Evolutionary conservation across 2,797 vertebrate genomes (phyloP), one percentile per base, ranked within the genome.

Genomic region (Dendrocincla fuliginosa): DNA sequence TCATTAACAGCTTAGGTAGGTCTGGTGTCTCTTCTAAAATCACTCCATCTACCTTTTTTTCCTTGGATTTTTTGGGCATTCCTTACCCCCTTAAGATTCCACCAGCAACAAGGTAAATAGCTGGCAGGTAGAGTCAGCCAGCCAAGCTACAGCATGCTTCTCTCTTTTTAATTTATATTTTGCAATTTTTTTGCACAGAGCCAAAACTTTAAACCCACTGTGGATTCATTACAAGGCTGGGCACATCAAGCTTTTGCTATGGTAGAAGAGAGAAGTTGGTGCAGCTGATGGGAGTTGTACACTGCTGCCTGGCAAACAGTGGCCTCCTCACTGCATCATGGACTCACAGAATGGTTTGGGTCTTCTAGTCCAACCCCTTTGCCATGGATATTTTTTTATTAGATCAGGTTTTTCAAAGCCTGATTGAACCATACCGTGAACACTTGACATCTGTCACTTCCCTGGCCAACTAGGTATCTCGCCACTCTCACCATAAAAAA

Each of bases 301-400:
- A 2, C 46, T 63, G 46, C 60, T 81, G 32, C 46, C 28, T 41
- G 56, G 56, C 17, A 19, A 61, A 50, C 0, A 5, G 80, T 6
- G 3, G n/a, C 46, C 24, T 49, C 52, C 41, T 46, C 6, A 2
- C 13, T 44, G 55, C 19, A 2, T 24, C 44, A 24, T 0, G 1
- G 49, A 9, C 32, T 60, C 1, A 0, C 25, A 69, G 39, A 50
- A 37, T 10, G 15, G 25, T 74, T 75, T 84, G 73, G 39, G 8
- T 37, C 32, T 47, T 42, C 42, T 33, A 28, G 18, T 61, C 22
- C 71, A 68, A 16, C 5, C 5, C 8, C 14, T n/a, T 35, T 70
- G 35, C 39, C 12, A 8, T 7, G 27, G 70, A 22, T 13, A 7
- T 7, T 52, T 61, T 56, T 70, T 32, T 3, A 44, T 1, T 9